phyloP scores from a whole-genome alignment of 2,113 vertebrate genomes.

The Beaufortia kweichowensis region DNA sequence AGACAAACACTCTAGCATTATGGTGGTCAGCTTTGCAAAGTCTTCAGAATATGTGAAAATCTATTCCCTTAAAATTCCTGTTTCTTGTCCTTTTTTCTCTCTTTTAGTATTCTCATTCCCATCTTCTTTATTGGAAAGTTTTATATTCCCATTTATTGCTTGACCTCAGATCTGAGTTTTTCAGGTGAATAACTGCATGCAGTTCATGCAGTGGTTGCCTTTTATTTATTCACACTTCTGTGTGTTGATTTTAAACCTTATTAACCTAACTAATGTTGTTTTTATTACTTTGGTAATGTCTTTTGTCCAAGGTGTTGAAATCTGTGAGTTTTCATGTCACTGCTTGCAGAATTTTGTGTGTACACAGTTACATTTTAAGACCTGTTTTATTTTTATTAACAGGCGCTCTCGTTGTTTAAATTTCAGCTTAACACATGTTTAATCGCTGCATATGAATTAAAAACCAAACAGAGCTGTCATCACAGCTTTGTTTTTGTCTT shows the following conservation, averaged over 20 bases:
- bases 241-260: not conserved
- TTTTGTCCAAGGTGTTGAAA: not conserved
- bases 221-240: not conserved
- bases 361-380: not conserved
- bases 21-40: too few species aligned
- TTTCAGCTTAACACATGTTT: too few species aligned
- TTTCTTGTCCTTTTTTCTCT: slow-evolving; percentile 46
- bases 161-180: slow-evolving; percentile 48
- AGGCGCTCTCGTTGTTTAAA: not conserved
- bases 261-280: not conserved
- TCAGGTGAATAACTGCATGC: slow-evolving; percentile 70
- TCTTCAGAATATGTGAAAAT: too few species aligned
- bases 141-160: slow-evolving; percentile 47
- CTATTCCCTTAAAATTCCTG: not conserved
- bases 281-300: not conserved
- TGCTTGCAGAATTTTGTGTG: not conserved
- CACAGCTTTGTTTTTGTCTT: not conserved
- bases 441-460: not conserved
- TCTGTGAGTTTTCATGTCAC: not conserved
- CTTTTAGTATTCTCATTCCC: slow-evolving; percentile 17
- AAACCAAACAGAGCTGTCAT: not conserved
- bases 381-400: not conserved
- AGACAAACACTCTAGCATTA: not conserved
- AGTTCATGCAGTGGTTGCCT: not conserved
- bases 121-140: slow-evolving; percentile 44